phyloP scores from a whole-genome alignment of 2,113 vertebrate genomes.

The Perca fluviatilis region DNA sequence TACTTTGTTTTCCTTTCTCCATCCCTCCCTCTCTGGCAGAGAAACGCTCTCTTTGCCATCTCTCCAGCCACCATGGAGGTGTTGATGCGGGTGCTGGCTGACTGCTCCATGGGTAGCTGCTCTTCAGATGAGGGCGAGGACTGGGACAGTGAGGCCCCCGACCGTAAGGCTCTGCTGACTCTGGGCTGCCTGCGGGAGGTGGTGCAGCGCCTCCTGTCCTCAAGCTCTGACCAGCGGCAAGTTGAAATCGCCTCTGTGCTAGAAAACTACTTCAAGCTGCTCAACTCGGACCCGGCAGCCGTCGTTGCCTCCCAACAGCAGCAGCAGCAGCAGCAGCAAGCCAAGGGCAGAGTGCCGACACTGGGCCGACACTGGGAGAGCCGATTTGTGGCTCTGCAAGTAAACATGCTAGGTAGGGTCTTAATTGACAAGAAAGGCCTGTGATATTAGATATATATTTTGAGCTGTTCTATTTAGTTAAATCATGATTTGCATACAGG shows the following conservation, averaged over 20 bases:
- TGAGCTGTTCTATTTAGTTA: not conserved
- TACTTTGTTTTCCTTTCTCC: not conserved
- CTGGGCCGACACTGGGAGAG: conserved; percentile 91
- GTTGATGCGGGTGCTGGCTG: conserved; percentile 92
- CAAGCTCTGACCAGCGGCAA: conserved; percentile 97
- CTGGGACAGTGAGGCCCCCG: conserved; percentile 89
- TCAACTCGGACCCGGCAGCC: conserved; percentile 93
- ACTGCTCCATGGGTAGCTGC: conserved; percentile 84
- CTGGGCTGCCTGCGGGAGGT: conserved; percentile 96
- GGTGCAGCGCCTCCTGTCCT: conserved; percentile 93
- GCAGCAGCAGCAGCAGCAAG: conserved; percentile 68
- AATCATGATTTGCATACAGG: not conserved
- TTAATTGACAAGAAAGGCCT: not conserved
- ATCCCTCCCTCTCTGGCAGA: conserved; percentile 79
- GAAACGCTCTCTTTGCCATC: conserved; percentile 94
- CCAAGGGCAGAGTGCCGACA: conserved; percentile 69
- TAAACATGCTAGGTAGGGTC: conserved; percentile 93
- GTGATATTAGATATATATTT: not conserved
- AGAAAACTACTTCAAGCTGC: conserved; percentile 98
- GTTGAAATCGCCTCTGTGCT: conserved; percentile 95
- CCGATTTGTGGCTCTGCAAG: conserved; percentile 93
- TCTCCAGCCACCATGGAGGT: conserved; percentile 99
- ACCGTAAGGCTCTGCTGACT: conserved; percentile 91
- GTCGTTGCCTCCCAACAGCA: conserved; percentile 75
- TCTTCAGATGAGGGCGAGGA: conserved; percentile 84